Percentiles rank a stretch among this genome's conserved stretches.
Conservation (phyloP, 2,888 invertebrate species). For the Ophion obscuratus region DNA sequence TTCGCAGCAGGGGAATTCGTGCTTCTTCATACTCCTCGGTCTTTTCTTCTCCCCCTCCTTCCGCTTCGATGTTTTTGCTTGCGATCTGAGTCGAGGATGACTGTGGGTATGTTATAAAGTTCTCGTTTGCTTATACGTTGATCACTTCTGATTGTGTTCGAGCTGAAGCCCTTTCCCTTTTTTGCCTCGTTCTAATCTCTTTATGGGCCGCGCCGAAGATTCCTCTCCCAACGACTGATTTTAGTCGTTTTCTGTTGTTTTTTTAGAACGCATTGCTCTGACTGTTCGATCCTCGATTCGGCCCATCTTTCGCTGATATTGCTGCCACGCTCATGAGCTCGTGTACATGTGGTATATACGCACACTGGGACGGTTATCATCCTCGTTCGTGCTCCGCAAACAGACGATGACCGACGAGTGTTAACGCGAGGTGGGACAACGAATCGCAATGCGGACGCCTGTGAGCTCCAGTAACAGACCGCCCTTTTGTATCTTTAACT, state of each 20-base stretch:
- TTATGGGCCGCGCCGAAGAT: neutral
- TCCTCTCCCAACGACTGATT: slow-evolving; percentile 2
- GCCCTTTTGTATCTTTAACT: slow-evolving; percentile 1
- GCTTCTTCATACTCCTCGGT: slow-evolving; percentile 42
- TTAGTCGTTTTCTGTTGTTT: neutral
- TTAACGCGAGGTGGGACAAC: slow-evolving; percentile 41
- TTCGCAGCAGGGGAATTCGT: slow-evolving; percentile 59
- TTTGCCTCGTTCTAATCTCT: slow-evolving; percentile 27
- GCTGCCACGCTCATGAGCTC: neutral
- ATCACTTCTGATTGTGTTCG: slow-evolving; percentile 61
- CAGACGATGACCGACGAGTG: slow-evolving; percentile 24
- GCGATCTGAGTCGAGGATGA: slow-evolving; percentile 13
- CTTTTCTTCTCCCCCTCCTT: slow-evolving; percentile 35
- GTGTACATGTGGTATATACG: neutral
- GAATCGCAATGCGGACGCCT: slow-evolving; percentile 35
- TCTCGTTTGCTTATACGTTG: slow-evolving; percentile 4
- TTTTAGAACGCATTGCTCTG: slow-evolving; percentile 45
- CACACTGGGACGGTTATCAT: slow-evolving; percentile 20
- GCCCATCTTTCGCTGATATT: slow-evolving; percentile 19
- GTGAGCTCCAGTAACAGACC: slow-evolving; percentile 7
- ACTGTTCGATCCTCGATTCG: slow-evolving; percentile 12
- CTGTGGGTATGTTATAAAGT: neutral
- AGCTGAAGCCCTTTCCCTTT: slow-evolving; percentile 52
- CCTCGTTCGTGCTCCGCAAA: slow-evolving; percentile 8
- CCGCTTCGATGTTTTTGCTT: slow-evolving; percentile 11